These are phyloP conservation scores for Mimas tiliae DNA, from an alignment of 2,888 invertebrate genomes.

Conservation along the genomic window DNA sequence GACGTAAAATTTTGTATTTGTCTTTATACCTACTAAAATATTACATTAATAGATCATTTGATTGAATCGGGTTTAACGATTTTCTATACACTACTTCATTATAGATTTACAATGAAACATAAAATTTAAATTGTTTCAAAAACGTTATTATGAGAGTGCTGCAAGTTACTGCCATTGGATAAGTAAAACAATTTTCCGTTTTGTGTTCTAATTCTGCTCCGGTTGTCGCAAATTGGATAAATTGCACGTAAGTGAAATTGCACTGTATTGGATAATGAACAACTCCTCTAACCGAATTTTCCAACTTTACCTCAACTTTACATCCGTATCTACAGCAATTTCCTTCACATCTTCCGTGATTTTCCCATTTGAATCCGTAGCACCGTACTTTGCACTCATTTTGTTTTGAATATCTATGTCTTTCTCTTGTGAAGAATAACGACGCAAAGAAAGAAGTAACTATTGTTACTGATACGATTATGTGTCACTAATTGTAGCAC, in stretches of 20 bases:
- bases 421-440: conserved; percentile 24
- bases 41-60: too few relatives aligned
- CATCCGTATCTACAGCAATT: conserved; percentile 51
- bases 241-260: conserved; percentile 50
- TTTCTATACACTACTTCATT: not conserved
- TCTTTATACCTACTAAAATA: too few relatives aligned
- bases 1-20: too few relatives aligned
- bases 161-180: conserved; percentile 28
- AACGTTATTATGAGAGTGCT: not conserved
- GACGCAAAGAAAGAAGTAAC: conserved; percentile 13
- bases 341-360: conserved; percentile 55
- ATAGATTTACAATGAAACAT: not conserved
- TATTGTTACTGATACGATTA: conserved; percentile 18
- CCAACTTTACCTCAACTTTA: conserved; percentile 61
- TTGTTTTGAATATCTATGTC: conserved; percentile 33
- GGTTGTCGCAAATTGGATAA: conserved; percentile 61
- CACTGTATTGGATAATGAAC: conserved; percentile 46
- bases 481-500: conserved; percentile 19
- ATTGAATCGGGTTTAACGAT: not conserved
- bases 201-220: conserved; percentile 50
- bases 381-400: conserved; percentile 74
- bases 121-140: not conserved
- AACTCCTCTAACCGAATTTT: conserved; percentile 35
- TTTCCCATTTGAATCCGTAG: conserved; percentile 62
- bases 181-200: conserved; percentile 49